A percentile compares a stretch with the other conserved stretches of the same genome.
Evolutionary conservation across 2,888 invertebrate species (phyloP).

Genomic region (Lycocerus yunnanus): DNA sequence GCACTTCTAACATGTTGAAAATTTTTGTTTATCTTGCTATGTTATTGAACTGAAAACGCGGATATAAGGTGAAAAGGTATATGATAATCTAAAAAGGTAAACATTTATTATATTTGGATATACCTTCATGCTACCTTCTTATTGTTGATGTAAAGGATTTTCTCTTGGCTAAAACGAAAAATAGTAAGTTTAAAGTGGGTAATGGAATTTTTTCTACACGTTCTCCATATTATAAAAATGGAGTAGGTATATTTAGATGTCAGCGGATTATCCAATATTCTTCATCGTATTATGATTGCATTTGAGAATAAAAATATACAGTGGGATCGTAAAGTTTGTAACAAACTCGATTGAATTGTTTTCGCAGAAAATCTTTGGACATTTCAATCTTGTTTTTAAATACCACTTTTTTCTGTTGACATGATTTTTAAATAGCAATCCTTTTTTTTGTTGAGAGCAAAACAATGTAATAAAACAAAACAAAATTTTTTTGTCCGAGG

Average conservation of each 20-base stretch:
- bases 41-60: neutral
- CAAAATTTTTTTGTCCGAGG: no score
- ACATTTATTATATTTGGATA: neutral
- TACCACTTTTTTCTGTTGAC: no score
- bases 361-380: no score
- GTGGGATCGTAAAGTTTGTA: no score
- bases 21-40: slow-evolving; percentile 1
- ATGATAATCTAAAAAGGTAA: slow-evolving; percentile 1
- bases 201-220: neutral
- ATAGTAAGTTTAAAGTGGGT: neutral
- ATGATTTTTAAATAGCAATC: no score
- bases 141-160: neutral
- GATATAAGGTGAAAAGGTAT: neutral
- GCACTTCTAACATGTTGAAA: neutral
- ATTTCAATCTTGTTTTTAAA: no score
- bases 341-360: no score
- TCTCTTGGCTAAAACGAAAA: neutral
- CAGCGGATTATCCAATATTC: neutral
- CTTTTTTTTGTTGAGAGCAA: no score
- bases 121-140: neutral
- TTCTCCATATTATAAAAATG: neutral
- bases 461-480: no score
- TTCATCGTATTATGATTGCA: neutral
- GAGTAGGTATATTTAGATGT: neutral
- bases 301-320: neutral